Evolutionary conservation across 1,140 invertebrate genomes (phyloP).

Genomic region (Rhyacophila brunnea): DNA sequence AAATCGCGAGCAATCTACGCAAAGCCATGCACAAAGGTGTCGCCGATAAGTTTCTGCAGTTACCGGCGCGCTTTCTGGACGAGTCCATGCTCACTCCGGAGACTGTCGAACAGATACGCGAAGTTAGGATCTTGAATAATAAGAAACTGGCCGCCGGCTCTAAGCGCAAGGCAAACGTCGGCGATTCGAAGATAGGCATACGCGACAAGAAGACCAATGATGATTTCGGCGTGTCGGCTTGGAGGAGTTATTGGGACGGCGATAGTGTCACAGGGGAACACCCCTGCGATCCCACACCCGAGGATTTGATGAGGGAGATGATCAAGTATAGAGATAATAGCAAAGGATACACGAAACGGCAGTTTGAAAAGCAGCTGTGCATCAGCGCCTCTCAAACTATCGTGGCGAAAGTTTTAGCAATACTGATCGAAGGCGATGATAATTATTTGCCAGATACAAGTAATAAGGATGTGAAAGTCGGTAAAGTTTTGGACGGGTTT

Average conservation of each 20-base stretch:
- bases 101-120: slow-evolving; percentile 9
- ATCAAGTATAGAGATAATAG: background rate
- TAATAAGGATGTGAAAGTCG: slow-evolving; percentile 12
- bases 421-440: slow-evolving; percentile 17
- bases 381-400: slow-evolving; percentile 4
- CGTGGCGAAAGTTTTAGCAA: slow-evolving; percentile 9
- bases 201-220: background rate
- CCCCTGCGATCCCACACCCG: slow-evolving; percentile 6
- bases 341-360: slow-evolving; percentile 7
- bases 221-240: background rate
- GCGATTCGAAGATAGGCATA: background rate
- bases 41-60: slow-evolving; percentile 1
- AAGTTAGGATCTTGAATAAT: background rate
- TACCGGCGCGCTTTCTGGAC: background rate
- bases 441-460: background rate
- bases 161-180: slow-evolving; percentile 9
- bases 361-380: slow-evolving; percentile 7
- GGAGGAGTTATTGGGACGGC: background rate
- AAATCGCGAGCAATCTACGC: too few species aligned
- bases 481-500: slow-evolving; percentile 17
- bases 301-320: slow-evolving; percentile 18
- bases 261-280: background rate
- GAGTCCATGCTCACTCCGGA: slow-evolving; percentile 10
- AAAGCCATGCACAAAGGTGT: background rate
- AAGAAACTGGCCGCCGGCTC: background rate